phyloP scores from a whole-genome alignment of 1,140 invertebrate species.

The Ips nitidus region DNA sequence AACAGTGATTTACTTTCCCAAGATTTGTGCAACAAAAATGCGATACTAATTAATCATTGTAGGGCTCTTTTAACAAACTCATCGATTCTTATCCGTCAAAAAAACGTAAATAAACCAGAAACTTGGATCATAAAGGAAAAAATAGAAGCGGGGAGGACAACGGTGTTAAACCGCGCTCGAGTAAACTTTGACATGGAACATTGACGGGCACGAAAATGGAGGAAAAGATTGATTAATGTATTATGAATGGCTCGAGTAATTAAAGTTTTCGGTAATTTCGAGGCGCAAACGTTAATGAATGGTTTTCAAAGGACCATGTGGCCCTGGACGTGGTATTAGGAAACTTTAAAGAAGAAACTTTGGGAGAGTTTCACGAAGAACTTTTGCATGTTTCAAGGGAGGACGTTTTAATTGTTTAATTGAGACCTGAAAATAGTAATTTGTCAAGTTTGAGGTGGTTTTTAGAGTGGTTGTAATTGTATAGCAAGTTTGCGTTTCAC shows the following conservation, averaged over 20 bases:
- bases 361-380: not conserved
- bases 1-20: no score
- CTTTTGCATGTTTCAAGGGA: not conserved
- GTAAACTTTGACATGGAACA: constrained; percentile 16
- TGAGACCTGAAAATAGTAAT: not conserved
- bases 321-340: not conserved
- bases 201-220: constrained; percentile 4
- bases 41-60: no score
- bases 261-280: constrained; percentile 11
- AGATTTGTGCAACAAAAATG: no score
- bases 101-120: constrained; percentile 3
- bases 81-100: constrained; percentile 2
- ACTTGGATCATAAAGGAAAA: constrained; percentile 2
- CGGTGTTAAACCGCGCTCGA: constrained; percentile 8
- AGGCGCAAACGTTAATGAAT: constrained; percentile 1
- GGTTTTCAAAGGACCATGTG: constrained; percentile 4
- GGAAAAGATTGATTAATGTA: constrained; percentile 17
- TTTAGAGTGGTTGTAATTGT: no score
- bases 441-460: not conserved
- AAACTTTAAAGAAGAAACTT: constrained; percentile 6
- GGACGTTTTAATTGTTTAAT: not conserved
- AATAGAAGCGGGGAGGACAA: not conserved
- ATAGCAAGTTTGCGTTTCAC: no score
- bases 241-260: constrained; percentile 8
- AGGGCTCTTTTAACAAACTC: no score